Evolutionary conservation across 2,113 vertebrate species (phyloP).

Genomic region (Alaudala cheleensis): DNA sequence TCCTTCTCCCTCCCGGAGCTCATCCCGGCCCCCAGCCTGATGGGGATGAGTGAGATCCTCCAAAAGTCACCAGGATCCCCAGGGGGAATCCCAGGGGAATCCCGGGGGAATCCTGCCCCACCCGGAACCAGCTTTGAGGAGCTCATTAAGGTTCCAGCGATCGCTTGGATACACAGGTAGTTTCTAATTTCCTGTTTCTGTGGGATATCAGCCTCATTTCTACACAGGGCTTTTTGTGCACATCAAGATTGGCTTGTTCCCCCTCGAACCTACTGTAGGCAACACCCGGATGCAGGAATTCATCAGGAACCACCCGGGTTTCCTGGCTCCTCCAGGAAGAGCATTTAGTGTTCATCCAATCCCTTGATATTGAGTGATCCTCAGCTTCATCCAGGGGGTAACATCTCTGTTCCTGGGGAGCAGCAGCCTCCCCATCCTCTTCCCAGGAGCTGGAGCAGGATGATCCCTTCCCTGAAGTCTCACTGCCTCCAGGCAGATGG

Average conservation of each 20-base stretch:
- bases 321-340: neutral
- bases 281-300: neutral
- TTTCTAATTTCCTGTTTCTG: neutral
- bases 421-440: neutral
- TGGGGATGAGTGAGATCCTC: neutral
- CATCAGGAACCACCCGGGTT: neutral
- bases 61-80: neutral
- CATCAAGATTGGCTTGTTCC: neutral
- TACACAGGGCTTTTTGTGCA: neutral
- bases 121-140: neutral
- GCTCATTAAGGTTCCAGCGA: neutral
- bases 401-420: neutral
- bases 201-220: neutral
- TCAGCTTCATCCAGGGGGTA: neutral
- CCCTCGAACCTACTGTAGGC: neutral
- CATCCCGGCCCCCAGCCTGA: neutral
- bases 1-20: neutral
- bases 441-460: rapidly evolving
- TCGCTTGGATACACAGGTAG: neutral
- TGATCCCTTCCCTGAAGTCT: neutral
- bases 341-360: constrained; percentile 11
- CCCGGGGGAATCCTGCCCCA: neutral
- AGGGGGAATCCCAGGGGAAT: rapidly evolving
- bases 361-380: neutral
- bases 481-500: neutral